A percentile compares a stretch with the other conserved stretches of the same genome.
These are phyloP conservation scores for Morus bassanus DNA, from an alignment of 2,797 vertebrate genomes.

Conservation along the genomic window DNA sequence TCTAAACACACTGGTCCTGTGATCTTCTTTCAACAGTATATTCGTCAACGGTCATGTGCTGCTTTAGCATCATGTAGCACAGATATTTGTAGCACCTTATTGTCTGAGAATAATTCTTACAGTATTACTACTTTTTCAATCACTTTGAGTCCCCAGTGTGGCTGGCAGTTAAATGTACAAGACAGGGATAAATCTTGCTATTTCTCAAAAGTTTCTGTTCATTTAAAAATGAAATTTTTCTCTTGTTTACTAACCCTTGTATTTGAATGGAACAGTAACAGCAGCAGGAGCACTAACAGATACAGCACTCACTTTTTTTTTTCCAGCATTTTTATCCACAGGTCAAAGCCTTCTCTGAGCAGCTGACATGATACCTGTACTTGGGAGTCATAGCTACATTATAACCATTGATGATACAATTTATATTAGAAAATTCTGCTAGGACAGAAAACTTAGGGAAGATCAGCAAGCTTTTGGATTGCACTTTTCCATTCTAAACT, in stretches of 20 bases:
- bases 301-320: neutral
- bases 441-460: neutral
- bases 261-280: neutral
- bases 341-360: neutral
- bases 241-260: neutral
- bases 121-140: neutral
- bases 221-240: neutral
- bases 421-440: neutral
- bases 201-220: neutral
- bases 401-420: neutral
- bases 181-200: neutral
- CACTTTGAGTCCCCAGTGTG: neutral
- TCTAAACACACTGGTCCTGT: neutral
- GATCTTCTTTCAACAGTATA: neutral
- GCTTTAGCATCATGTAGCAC: neutral
- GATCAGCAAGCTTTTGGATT: neutral
- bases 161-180: neutral
- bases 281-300: neutral
- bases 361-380: neutral
- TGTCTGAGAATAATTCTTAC: neutral
- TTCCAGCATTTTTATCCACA: neutral
- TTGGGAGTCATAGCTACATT: neutral
- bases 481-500: neutral
- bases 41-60: neutral
- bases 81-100: neutral